Percentiles rank a stretch among this genome's conserved stretches.
Evolutionary conservation across 1,140 invertebrate genomes (phyloP).

Genomic region (Bombus impatiens): DNA sequence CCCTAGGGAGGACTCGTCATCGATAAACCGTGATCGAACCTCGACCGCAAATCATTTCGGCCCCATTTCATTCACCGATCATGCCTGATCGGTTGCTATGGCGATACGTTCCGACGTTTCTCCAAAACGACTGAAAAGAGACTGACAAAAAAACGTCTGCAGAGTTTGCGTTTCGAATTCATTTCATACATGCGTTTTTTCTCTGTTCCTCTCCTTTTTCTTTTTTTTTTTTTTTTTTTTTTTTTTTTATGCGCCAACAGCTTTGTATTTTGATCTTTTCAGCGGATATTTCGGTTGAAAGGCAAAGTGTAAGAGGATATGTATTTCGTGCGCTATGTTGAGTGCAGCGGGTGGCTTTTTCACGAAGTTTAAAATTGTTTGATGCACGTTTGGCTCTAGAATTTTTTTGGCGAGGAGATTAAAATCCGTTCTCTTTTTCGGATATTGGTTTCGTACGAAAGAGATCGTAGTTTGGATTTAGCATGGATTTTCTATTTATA

Average conservation of each 20-base stretch:
- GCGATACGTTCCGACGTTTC: background rate
- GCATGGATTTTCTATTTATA: too few relatives aligned
- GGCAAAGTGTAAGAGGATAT: too few relatives aligned
- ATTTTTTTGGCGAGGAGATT: too few relatives aligned
- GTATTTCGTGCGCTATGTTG: too few relatives aligned
- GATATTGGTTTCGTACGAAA: too few relatives aligned
- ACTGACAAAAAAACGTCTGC: background rate
- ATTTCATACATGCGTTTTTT: background rate
- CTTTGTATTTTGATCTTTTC: background rate
- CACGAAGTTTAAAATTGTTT: too few relatives aligned
- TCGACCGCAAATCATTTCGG: constrained; percentile 56
- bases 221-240: background rate
- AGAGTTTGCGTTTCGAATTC: background rate
- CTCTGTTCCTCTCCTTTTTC: too few relatives aligned
- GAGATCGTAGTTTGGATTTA: too few relatives aligned
- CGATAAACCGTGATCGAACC: constrained; percentile 45
- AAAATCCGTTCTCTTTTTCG: too few relatives aligned
- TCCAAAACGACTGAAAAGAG: background rate
- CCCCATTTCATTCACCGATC: constrained; percentile 48
- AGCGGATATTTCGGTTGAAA: too few relatives aligned
- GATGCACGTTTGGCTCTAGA: too few relatives aligned
- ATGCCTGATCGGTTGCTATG: constrained; percentile 25
- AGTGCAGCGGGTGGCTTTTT: too few relatives aligned
- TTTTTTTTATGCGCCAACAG: background rate
- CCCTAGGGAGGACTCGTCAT: constrained; percentile 24